Percentiles rank a stretch among this genome's conserved stretches.
Evolutionary conservation across 2,113 vertebrate species (phyloP).

Genomic region (Mastomys natalensis): DNA sequence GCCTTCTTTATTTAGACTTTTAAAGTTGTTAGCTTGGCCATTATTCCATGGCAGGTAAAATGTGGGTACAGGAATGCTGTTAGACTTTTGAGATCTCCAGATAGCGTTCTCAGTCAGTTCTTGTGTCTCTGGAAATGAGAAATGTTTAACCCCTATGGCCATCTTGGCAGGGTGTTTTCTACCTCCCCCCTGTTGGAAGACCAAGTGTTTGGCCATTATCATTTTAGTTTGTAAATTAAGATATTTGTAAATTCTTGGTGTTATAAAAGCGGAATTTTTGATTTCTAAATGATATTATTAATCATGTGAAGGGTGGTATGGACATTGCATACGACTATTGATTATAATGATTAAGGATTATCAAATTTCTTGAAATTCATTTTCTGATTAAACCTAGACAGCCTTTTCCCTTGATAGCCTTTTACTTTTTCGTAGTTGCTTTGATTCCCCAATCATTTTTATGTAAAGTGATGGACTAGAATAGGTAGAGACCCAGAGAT

Average conservation of each 20-base stretch:
- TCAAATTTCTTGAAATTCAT: slow-evolving; percentile 35
- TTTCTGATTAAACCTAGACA: slow-evolving; percentile 50
- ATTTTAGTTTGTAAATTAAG: slow-evolving; percentile 15
- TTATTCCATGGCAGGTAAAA: slow-evolving; percentile 16
- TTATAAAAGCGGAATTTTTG: slow-evolving; percentile 61
- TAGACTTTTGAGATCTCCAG: not conserved
- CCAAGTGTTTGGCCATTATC: not conserved
- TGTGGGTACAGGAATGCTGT: not conserved
- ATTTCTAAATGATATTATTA: slow-evolving; percentile 47
- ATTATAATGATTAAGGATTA: slow-evolving; percentile 51
- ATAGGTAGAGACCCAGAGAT: slow-evolving; percentile 25
- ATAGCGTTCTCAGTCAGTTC: not conserved
- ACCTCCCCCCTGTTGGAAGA: slow-evolving; percentile 11
- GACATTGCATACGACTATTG: slow-evolving; percentile 28
- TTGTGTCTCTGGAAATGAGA: not conserved
- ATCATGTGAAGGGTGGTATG: not conserved
- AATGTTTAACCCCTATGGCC: not conserved
- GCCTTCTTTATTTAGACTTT: slow-evolving; percentile 15
- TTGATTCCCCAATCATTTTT: slow-evolving; percentile 21
- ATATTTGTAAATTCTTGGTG: not conserved
- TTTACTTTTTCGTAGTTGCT: slow-evolving; percentile 39
- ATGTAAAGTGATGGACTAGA: not conserved
- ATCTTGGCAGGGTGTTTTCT: not conserved
- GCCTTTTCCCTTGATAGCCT: not conserved
- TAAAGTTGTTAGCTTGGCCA: slow-evolving; percentile 55